Base-by-base conservation (phyloP, 2,888 invertebrate genomes). In the Dynastes hyllus region DNA sequence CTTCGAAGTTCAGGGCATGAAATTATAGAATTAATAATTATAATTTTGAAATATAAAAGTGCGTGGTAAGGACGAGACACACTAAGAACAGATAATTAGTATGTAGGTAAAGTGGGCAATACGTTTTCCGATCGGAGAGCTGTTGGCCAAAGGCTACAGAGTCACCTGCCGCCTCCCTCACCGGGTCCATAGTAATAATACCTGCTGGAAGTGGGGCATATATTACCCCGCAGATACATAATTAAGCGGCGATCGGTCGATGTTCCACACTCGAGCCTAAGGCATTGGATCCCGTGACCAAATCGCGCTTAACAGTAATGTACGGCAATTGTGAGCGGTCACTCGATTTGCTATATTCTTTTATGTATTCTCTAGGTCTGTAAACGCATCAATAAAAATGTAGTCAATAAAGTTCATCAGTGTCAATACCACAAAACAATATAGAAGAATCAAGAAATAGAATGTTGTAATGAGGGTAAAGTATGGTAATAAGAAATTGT, bases 201-300 rank as follows among this genome's bases (percentile, higher is more conserved):
- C 82, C 84, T 85, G 84, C 83, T 83, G 84, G 84, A 85, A 84
- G 82, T 85, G 84, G 85, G 84, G 84, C 85, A 85, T 85, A 84
- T 84, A 85, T 85, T 85, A 85, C 83, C 85, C 84, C 80, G 82
- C 81, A 84, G 85, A 85, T 85, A 85, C 84, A 84, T 85, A 85
- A 85, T 85, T 85, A 85, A 85, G 85, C 84, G 84, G 84, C 84
- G 84, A 84, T 85, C 83, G 83, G 81, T 80, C 82, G 83, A 82
- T 82, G 83, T 83, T 84, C 83, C 83, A 84, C 84, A 82, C 80
- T 79, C 81, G 79, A 79, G 82, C 84, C 83, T 79, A 50, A 71
- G 76, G 76, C 75, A 65, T 45, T 37, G 73, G 78, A 78, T 78
- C 78, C 78, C 78, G 78, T 78, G 78, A 78, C 78, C 71, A 70